Conservation (phyloP, 2,797 vertebrate genomes). For the Myoxocephalus aenaeus region DNA sequence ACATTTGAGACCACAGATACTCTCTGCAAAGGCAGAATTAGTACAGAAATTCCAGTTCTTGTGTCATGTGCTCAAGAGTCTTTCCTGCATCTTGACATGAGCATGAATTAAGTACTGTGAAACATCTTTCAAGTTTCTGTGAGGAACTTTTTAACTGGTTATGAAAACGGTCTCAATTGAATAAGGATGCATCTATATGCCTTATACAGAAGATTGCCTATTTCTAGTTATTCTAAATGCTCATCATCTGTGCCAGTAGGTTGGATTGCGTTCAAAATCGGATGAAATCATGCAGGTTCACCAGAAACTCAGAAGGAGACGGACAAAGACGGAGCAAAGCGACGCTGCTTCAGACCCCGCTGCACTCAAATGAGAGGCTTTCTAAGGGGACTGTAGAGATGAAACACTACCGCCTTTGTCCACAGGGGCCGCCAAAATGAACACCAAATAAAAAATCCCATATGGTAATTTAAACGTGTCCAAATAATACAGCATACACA, state of each 20-base stretch:
- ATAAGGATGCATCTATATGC: too few relatives aligned
- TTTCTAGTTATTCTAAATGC: background rate
- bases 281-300: too few relatives aligned
- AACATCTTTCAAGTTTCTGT: background rate
- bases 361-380: background rate
- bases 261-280: too few relatives aligned
- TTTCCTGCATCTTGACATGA: background rate
- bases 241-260: background rate
- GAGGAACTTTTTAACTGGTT: background rate
- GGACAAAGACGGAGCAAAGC: background rate
- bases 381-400: too few relatives aligned
- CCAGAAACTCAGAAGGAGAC: background rate
- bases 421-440: background rate
- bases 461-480: too few relatives aligned
- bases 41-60: background rate
- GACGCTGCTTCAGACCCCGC: background rate
- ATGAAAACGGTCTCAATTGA: background rate
- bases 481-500: too few relatives aligned
- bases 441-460: background rate
- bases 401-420: background rate
- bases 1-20: slow-evolving; percentile 2
- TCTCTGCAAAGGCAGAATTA: slow-evolving; percentile 8
- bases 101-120: background rate
- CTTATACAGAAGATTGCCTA: background rate
- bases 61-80: background rate